A percentile compares a stretch with the other conserved stretches of the same genome.
These are phyloP conservation scores for Chrysogorgia sp. DNA, from an alignment of 92 coral and sea anemone species.

Conservation along the genomic window DNA sequence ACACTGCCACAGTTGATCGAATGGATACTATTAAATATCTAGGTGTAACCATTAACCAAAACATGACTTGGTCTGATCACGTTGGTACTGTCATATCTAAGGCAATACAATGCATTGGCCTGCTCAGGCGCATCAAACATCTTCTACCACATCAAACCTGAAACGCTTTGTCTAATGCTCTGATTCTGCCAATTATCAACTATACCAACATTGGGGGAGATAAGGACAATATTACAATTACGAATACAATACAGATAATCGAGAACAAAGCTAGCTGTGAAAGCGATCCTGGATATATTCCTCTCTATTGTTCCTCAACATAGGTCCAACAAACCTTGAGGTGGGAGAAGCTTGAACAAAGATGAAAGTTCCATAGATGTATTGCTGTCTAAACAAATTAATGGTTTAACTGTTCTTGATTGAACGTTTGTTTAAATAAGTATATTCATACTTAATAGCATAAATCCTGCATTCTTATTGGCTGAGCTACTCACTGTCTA, in stretches of 20 bases:
- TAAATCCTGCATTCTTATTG: too few species aligned
- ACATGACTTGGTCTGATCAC: slow-evolving; percentile 7
- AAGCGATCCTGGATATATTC: background rate
- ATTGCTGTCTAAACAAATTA: too few species aligned
- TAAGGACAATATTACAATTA: background rate
- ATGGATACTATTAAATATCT: background rate
- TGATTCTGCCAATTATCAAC: slow-evolving; percentile 1
- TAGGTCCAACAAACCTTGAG: too few species aligned
- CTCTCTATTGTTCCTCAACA: too few species aligned
- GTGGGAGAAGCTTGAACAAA: too few species aligned
- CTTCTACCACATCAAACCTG: background rate
- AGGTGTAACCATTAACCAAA: background rate
- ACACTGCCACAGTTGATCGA: background rate
- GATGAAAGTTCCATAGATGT: too few species aligned
- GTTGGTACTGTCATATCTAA: slow-evolving; percentile 1
- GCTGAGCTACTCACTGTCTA: too few species aligned
- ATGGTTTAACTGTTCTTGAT: too few species aligned
- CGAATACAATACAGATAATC: background rate
- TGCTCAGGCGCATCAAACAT: slow-evolving; percentile 9
- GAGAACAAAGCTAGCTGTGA: background rate
- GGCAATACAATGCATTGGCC: slow-evolving; percentile 12
- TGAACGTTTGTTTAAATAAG: too few species aligned
- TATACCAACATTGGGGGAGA: slow-evolving; percentile 4
- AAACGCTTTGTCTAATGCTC: background rate
- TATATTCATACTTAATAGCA: too few species aligned